Base-by-base conservation (phyloP, 2,797 vertebrate species). In the Syngnathus rostellatus region DNA sequence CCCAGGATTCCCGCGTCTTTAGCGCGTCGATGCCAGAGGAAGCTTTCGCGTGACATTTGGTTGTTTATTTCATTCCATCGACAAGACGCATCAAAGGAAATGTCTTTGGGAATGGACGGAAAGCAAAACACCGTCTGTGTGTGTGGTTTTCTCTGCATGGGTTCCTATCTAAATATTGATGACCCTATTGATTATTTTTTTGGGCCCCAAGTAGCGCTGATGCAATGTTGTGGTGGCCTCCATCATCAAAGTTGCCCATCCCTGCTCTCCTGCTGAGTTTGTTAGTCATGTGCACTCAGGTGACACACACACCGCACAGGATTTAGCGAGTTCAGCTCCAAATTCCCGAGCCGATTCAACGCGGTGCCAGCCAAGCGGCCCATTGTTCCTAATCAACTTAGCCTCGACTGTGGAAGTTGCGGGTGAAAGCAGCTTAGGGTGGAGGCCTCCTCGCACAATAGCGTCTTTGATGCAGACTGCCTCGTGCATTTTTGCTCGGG, bases 371-470 rank as follows among this genome's bases (percentile, higher is more conserved):
- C 74, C 76, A 72, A 77, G 72, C 77, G 67, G 23, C 62, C 77
- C 68, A 71, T 80, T 84, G 83, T 86, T 86, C 80, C 74, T 81
- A 79, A 83, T 86, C 84, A 82, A 80, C 81, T 82, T 77, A 78
- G 2, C 19, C 64, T 59, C 70, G 72, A 69, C 68, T 73, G 74
- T 66, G 65, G 70, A 80, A 67, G 82, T 66, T 69, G 57, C 73
- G 78, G 68, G 62, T 64, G 59, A 84, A 83, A 86, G 79, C 72
- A 65, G 82, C 81, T 83, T 82, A 83, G 38, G 50, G 60, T 54
- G 51, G 64, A 68, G 65, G 57, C 72, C 66, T 45, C 63, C 51
- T 46, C 68, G 64, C 67, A 82, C 78, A 85, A 78, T 69, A 40
- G 68, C 67, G 25, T 63, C 75, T 77, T 78, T 81, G 79, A 82